phyloP scores from a whole-genome alignment of 2,113 vertebrate species.

The Psammodynastes pulverulentus region DNA sequence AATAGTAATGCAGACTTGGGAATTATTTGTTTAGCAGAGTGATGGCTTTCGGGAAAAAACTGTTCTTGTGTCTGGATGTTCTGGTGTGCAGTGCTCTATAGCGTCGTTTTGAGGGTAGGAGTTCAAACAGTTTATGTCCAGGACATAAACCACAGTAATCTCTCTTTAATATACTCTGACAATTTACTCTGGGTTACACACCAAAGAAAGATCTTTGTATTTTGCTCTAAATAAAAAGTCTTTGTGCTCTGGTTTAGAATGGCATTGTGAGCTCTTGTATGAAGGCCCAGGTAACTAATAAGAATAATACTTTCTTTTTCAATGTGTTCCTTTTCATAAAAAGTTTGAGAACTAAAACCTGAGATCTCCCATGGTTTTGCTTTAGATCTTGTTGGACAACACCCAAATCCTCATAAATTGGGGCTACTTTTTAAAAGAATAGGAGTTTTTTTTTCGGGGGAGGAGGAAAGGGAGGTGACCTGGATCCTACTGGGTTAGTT shows the following conservation, averaged over 20 bases:
- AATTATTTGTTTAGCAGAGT: too few relatives aligned
- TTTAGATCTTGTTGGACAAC: not conserved
- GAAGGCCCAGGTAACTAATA: not conserved
- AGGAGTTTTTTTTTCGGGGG: not conserved
- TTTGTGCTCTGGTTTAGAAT: not conserved
- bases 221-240: not conserved
- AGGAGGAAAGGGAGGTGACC: not conserved
- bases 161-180: not conserved
- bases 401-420: not conserved
- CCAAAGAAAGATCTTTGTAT: not conserved
- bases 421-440: not conserved
- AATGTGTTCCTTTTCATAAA: not conserved
- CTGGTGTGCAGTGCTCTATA: too few relatives aligned
- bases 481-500: not conserved
- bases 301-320: not conserved
- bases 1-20: too few relatives aligned
- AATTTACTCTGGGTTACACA: not conserved
- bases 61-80: too few relatives aligned
- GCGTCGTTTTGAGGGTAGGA: too few relatives aligned
- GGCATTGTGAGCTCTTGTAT: not conserved
- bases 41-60: too few relatives aligned
- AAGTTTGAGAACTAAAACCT: not conserved
- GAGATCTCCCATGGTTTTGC: not conserved
- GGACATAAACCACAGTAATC: not conserved
- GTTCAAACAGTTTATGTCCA: too few relatives aligned